A percentile compares a stretch with the other conserved stretches of the same genome.
Evolutionary conservation across 2,888 invertebrate species (phyloP).

Genomic region (Thymelicus sylvestris): DNA sequence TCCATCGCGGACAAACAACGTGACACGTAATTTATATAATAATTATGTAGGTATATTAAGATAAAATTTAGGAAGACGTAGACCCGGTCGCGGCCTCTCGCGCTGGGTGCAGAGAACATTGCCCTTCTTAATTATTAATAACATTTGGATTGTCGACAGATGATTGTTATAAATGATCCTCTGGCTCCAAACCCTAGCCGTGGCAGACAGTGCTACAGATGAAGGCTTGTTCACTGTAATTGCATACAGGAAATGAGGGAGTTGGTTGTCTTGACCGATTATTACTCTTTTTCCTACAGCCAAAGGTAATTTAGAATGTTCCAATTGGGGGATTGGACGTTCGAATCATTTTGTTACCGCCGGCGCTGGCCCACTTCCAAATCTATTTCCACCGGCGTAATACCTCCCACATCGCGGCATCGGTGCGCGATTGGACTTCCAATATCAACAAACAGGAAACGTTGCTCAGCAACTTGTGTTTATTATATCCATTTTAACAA

Average conservation of each 20-base stretch:
- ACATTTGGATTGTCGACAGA: neutral
- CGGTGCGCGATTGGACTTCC: slow-evolving; percentile 38
- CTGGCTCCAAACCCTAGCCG: too few relatives aligned
- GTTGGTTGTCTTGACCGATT: too few relatives aligned
- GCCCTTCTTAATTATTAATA: neutral
- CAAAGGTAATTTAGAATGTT: neutral
- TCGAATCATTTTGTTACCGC: neutral
- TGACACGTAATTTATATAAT: too few relatives aligned
- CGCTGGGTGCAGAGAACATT: neutral
- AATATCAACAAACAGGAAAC: slow-evolving; percentile 1
- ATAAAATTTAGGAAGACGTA: neutral
- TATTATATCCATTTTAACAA: neutral
- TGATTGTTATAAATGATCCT: neutral
- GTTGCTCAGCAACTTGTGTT: neutral
- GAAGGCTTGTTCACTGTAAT: too few relatives aligned
- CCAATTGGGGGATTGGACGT: neutral
- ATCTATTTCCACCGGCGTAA: slow-evolving; percentile 55
- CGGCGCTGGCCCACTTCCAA: slow-evolving; percentile 48
- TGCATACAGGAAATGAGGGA: too few relatives aligned
- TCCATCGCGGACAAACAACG: too few relatives aligned
- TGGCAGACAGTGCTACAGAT: too few relatives aligned
- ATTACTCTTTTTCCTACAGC: too few relatives aligned
- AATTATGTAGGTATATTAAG: too few relatives aligned
- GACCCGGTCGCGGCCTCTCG: neutral
- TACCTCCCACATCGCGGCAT: slow-evolving; percentile 43